Conservation (phyloP, 2,797 vertebrate genomes). For the Aplochiton taeniatus region DNA sequence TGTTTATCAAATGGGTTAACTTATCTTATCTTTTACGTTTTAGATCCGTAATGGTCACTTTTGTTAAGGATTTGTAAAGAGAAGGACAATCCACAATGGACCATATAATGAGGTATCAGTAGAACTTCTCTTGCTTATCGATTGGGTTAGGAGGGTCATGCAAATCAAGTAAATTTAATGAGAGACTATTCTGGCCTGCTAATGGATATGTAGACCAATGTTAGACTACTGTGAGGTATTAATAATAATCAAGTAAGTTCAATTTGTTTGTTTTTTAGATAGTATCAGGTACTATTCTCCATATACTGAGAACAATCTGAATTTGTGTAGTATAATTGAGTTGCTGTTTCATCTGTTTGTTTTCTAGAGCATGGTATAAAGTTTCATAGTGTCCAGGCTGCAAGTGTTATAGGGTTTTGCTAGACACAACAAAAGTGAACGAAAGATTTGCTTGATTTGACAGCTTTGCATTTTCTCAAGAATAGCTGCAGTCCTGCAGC, state of each 20-base stretch:
- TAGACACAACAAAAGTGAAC: slow-evolving; percentile 85
- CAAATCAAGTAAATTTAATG: too few species aligned
- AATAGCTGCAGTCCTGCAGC: slow-evolving; percentile 84
- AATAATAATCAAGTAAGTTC: too few species aligned
- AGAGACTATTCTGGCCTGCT: too few species aligned
- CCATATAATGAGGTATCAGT: slow-evolving; percentile 59
- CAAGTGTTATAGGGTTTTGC: slow-evolving; percentile 88
- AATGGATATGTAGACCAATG: too few species aligned
- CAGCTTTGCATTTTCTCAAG: slow-evolving; percentile 83
- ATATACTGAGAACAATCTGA: too few species aligned
- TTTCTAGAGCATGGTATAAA: slow-evolving; percentile 85
- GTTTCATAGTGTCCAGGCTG: slow-evolving; percentile 87
- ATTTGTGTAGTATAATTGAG: background rate
- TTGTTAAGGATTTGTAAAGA: slow-evolving; percentile 57
- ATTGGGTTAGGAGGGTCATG: slow-evolving; percentile 37
- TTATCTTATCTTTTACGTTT: slow-evolving; percentile 58
- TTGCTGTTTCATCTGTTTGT: slow-evolving; percentile 12
- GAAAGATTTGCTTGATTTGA: slow-evolving; percentile 87
- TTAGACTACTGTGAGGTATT: too few species aligned
- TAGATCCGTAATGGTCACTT: slow-evolving; percentile 51
- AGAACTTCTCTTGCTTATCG: slow-evolving; percentile 50
- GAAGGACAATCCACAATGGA: slow-evolving; percentile 57
- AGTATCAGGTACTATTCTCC: too few species aligned
- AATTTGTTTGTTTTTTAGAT: too few species aligned
- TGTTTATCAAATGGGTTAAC: slow-evolving; percentile 46